phyloP scores from a whole-genome alignment of 1,140 invertebrate genomes.

The Hylaeus volcanicus region DNA sequence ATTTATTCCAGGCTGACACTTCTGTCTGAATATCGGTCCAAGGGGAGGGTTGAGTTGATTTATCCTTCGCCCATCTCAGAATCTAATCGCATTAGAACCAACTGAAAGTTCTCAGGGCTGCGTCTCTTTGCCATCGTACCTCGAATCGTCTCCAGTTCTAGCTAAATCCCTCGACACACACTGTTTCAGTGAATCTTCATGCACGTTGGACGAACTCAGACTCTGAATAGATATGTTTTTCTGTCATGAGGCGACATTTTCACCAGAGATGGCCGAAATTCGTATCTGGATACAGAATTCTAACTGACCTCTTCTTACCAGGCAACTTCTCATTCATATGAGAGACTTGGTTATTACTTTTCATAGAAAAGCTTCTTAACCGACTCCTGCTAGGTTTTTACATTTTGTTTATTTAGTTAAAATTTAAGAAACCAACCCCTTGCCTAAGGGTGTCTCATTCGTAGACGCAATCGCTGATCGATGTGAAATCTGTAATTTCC shows the following conservation, averaged over 20 bases:
- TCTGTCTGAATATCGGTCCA: slow-evolving; percentile 22
- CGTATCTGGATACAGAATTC: too few relatives aligned
- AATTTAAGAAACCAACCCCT: too few relatives aligned
- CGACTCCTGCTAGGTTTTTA: too few relatives aligned
- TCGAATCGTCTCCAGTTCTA: slow-evolving; percentile 46
- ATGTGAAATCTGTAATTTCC: background rate
- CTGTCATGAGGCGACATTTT: background rate
- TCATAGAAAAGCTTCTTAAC: too few relatives aligned
- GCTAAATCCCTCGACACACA: slow-evolving; percentile 43
- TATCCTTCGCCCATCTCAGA: slow-evolving; percentile 23
- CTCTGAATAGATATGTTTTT: background rate
- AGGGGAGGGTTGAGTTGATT: slow-evolving; percentile 40
- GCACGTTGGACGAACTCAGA: background rate
- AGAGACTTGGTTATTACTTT: too few relatives aligned
- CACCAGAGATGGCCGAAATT: too few relatives aligned
- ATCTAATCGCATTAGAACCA: slow-evolving; percentile 63
- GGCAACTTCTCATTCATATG: too few relatives aligned
- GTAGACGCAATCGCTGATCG: too few relatives aligned
- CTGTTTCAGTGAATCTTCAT: slow-evolving; percentile 21
- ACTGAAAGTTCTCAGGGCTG: slow-evolving; percentile 61
- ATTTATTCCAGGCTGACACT: slow-evolving; percentile 24
- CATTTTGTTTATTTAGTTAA: too few relatives aligned
- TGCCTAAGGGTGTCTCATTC: too few relatives aligned
- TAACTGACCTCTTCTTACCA: too few relatives aligned
- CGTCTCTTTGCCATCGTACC: slow-evolving; percentile 19